Conservation (phyloP, 2,113 vertebrate species). For the Colius striatus region DNA sequence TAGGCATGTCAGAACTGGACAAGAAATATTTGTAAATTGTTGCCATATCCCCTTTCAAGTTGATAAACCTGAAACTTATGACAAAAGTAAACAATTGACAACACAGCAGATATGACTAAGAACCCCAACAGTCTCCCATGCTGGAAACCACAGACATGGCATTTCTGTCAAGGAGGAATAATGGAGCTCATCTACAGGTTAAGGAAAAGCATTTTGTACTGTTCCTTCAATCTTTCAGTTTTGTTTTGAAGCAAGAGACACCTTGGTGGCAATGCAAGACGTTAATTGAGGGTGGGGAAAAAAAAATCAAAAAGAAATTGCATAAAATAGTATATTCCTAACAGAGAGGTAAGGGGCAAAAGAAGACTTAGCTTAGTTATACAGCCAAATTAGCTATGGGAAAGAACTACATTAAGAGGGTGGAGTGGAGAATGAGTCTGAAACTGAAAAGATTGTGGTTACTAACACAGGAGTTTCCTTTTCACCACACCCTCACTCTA, state of each 20-base stretch:
- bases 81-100: constrained; percentile 4
- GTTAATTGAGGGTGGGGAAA: neutral
- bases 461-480: neutral
- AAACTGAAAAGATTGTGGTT: constrained; percentile 3
- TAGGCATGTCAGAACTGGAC: neutral
- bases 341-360: neutral
- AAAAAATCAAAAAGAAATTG: neutral
- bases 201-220: neutral
- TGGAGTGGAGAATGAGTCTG: neutral
- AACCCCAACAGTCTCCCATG: neutral
- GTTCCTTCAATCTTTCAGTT: neutral
- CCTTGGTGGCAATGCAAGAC: neutral
- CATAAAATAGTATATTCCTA: neutral
- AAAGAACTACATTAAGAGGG: neutral
- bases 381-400: neutral
- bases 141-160: neutral
- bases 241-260: neutral
- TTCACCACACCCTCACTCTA: neutral
- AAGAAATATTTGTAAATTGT: neutral
- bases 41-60: neutral
- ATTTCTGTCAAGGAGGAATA: neutral
- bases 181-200: neutral
- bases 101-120: neutral
- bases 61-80: constrained; percentile 6
- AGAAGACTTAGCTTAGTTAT: neutral